phyloP scores from a whole-genome alignment of 2,113 vertebrate genomes.

The Colinus virginianus region DNA sequence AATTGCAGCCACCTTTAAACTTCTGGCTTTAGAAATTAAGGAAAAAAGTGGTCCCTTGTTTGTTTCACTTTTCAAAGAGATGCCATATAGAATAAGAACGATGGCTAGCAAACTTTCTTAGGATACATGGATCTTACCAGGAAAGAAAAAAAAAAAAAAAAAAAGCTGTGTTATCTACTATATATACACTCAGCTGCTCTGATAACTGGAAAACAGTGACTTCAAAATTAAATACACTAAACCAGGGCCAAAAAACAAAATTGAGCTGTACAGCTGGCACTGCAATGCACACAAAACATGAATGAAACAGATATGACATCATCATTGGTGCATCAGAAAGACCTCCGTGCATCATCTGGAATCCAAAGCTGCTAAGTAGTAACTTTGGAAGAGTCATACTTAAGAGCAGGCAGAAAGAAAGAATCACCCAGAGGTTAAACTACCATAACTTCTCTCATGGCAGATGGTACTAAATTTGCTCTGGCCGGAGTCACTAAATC shows the following conservation, averaged over 20 bases:
- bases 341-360: background rate
- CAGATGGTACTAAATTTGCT: background rate
- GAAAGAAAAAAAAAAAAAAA: no score
- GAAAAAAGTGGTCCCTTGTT: background rate
- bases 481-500: conserved; percentile 26
- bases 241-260: background rate
- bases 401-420: background rate
- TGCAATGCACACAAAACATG: background rate
- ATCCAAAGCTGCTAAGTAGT: background rate
- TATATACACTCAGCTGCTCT: background rate
- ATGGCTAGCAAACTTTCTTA: no score
- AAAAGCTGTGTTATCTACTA: no score
- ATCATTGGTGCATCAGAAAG: background rate
- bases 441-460: background rate
- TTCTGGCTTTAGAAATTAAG: background rate
- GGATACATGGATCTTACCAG: background rate
- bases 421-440: background rate
- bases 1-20: background rate
- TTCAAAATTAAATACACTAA: background rate
- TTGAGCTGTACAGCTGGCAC: background rate
- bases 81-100: background rate
- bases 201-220: background rate
- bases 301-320: background rate
- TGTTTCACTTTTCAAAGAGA: background rate
- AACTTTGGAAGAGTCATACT: background rate